A percentile compares a stretch with the other conserved stretches of the same genome.
phyloP scores from a whole-genome alignment of 2,888 invertebrate genomes.

The Protophormia terraenovae region DNA sequence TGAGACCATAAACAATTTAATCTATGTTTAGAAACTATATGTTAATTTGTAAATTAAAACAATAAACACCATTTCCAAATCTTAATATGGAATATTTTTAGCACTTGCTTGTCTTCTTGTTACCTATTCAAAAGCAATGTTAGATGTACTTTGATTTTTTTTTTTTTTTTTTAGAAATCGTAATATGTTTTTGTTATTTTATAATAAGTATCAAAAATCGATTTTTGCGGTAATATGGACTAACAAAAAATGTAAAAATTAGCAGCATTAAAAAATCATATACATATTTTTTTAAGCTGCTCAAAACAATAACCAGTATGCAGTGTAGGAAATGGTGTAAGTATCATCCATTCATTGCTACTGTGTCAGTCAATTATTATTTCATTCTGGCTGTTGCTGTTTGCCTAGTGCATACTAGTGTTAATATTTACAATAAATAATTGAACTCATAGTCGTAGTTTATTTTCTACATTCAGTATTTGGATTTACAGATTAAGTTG shows the following conservation, averaged over 20 bases:
- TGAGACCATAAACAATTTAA: not conserved
- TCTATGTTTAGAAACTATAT: not conserved
- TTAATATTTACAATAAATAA: constrained; percentile 50
- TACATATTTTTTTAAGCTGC: too few relatives aligned
- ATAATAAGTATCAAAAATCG: too few relatives aligned
- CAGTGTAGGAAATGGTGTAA: not conserved
- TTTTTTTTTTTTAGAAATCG: too few relatives aligned
- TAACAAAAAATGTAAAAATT: too few relatives aligned
- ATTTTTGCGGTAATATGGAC: too few relatives aligned
- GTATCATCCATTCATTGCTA: not conserved
- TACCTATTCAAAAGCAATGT: too few relatives aligned
- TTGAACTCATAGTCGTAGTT: constrained; percentile 25
- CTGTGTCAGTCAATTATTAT: constrained; percentile 3
- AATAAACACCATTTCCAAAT: not conserved
- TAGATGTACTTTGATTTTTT: too few relatives aligned
- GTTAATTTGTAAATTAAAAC: constrained; percentile 5
- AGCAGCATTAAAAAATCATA: too few relatives aligned
- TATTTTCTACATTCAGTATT: not conserved
- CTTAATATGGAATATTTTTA: too few relatives aligned
- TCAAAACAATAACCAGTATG: too few relatives aligned
- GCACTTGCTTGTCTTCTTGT: too few relatives aligned
- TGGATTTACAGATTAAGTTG: constrained; percentile 43
- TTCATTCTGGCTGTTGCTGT: not conserved
- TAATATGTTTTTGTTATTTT: too few relatives aligned
- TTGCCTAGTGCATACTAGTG: constrained; percentile 15